Conservation (phyloP, 2,888 invertebrate genomes). For the Hirudinaria manillensis region DNA sequence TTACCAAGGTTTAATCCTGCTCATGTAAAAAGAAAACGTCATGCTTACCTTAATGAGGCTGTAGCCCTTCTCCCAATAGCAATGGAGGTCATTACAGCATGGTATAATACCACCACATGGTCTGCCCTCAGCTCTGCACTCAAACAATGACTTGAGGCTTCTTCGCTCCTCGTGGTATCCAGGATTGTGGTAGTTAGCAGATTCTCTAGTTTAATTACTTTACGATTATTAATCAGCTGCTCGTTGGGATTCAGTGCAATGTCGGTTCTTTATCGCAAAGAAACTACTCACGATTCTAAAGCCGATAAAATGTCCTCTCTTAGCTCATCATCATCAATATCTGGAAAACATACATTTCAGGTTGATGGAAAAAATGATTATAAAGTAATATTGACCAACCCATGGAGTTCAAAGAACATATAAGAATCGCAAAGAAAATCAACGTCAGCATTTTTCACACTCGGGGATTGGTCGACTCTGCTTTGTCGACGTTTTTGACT, state of each 20-base stretch:
- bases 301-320: slow-evolving; percentile 1
- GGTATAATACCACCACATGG: slow-evolving; percentile 21
- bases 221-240: too few relatives aligned
- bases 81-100: slow-evolving; percentile 29
- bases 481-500: too few relatives aligned
- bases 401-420: too few relatives aligned
- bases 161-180: not conserved
- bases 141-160: slow-evolving; percentile 19
- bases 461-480: too few relatives aligned
- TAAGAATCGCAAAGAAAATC: too few relatives aligned
- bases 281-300: not conserved
- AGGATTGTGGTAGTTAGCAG: not conserved
- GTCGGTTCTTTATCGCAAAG: too few relatives aligned
- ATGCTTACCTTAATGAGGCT: slow-evolving; percentile 22
- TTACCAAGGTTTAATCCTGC: not conserved
- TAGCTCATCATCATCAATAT: not conserved
- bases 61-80: slow-evolving; percentile 33
- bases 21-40: not conserved
- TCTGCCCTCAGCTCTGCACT: slow-evolving; percentile 25
- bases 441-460: too few relatives aligned
- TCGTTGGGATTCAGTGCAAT: too few relatives aligned
- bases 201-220: not conserved
- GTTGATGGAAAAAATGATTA: too few relatives aligned
- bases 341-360: not conserved
- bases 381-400: too few relatives aligned